phyloP scores from a whole-genome alignment of 2,888 invertebrate genomes.

The Macaria liturata region DNA sequence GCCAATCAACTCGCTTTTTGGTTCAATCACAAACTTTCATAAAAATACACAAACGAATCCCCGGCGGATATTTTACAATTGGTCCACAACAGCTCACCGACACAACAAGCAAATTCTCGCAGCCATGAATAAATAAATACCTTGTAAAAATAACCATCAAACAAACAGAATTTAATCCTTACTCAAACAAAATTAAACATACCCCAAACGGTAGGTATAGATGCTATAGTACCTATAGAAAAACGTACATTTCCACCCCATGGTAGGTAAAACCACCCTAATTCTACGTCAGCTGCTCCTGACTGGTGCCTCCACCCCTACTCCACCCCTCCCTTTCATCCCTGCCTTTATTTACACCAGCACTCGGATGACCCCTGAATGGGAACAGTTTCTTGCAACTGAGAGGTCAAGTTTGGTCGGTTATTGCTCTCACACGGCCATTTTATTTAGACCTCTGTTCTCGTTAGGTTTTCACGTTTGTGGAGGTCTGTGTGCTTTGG shows the following conservation, averaged over 20 bases:
- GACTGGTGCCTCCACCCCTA: conserved; percentile 67
- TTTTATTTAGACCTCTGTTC: conserved; percentile 42
- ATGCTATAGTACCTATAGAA: conserved; percentile 25
- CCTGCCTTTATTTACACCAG: conserved; percentile 64
- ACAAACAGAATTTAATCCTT: conserved; percentile 29
- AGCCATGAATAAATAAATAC: conserved; percentile 1
- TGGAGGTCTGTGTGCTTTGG: conserved; percentile 45
- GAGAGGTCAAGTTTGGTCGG: conserved; percentile 55
- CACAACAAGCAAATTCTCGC: neutral
- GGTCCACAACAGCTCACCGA: too few relatives aligned
- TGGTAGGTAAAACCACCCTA: conserved; percentile 77
- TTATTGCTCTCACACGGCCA: conserved; percentile 37
- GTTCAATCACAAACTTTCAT: too few relatives aligned
- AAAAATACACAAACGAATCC: too few relatives aligned
- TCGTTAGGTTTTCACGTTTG: conserved; percentile 14
- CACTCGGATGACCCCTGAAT: conserved; percentile 48
- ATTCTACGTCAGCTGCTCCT: conserved; percentile 79
- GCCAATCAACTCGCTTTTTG: too few relatives aligned
- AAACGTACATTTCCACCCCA: conserved; percentile 53
- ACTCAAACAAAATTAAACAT: conserved; percentile 39
- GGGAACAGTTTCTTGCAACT: conserved; percentile 37
- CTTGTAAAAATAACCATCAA: conserved; percentile 9
- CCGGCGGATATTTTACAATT: too few relatives aligned
- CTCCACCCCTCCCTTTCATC: conserved; percentile 34
- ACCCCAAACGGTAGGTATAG: conserved; percentile 47